Evolutionary conservation across 2,888 invertebrate species (phyloP), one percentile per base, ranked within the genome.

Genomic region (Escarpia spicata): DNA sequence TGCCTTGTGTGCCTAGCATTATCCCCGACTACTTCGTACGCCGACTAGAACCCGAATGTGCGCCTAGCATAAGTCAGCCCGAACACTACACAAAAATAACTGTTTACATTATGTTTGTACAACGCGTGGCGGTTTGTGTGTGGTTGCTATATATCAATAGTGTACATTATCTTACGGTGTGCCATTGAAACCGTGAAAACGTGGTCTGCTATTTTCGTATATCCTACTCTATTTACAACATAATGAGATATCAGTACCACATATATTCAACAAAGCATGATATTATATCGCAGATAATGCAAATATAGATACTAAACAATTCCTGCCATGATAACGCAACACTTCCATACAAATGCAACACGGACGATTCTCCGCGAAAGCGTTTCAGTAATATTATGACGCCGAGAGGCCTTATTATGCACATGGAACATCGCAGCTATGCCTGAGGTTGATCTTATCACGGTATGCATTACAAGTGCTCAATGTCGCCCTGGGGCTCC

Each of bases 381-480:
- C 31, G 91, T 31, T 2, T 91, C 91, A 91, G 19, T 31, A 91
- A 91, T 31, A 91, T 91, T 91, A 91, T 91, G 91, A 91, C 91
- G 31, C 31, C 91, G 91, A 91, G 31, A 91, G 91, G 91, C 26
- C 31, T 91, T 91, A 91, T 91, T 91, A 91, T 91, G 91, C 91
- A 91, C 31, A 91, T 91, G 91, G 26, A 91, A 91, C 91, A 91
- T 91, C 91, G 91, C 91, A 91, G 31, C 91, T 91, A 91, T 91
- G 91, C 91, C 91, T 91, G 91, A 91, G 91, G 91, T 31, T 91
- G 91, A 91, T 91, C 91, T 91, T 91, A 91, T 91, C 91, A 91
- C 91, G 91, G 91, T 91, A 91, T 91, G 26, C 26, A 91, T 91
- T 91, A 31, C 91, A 91, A 91, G 91, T 91, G 91, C 31, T 91